Evolutionary conservation across 2,797 vertebrate species (phyloP).

Genomic region (Gymnoscopelus microlampas): DNA sequence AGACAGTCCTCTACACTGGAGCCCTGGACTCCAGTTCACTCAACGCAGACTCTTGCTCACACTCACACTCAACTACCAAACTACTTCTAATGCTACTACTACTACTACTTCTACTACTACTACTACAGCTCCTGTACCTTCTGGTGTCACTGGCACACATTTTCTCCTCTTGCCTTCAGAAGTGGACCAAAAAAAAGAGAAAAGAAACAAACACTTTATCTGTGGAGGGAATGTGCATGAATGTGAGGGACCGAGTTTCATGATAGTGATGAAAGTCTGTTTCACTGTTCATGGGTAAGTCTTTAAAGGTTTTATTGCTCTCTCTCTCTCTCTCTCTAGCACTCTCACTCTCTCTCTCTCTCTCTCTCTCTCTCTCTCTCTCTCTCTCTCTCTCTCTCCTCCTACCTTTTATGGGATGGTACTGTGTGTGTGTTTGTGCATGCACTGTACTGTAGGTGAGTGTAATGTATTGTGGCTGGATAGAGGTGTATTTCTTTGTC

Average conservation of each 20-base stretch:
- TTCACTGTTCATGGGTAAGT: constrained; percentile 90
- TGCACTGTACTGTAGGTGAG: constrained; percentile 22
- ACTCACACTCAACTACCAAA: constrained; percentile 49
- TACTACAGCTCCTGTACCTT: constrained; percentile 57
- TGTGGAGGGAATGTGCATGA: constrained; percentile 50
- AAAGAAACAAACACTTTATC: constrained; percentile 34
- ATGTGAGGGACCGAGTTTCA: constrained; percentile 39
- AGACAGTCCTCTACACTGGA: constrained; percentile 86
- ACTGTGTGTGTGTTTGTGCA: constrained; percentile 12
- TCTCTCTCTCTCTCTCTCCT: neutral
- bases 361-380: constrained; percentile 8
- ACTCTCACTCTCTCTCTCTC: neutral
- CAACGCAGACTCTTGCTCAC: constrained; percentile 23
- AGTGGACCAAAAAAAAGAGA: constrained; percentile 52
- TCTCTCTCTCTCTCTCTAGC: constrained; percentile 13
- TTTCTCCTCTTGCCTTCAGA: constrained; percentile 53
- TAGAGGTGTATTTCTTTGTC: neutral
- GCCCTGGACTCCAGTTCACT: constrained; percentile 73
- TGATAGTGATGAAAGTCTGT: constrained; percentile 62
- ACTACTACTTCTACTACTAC: constrained; percentile 29
- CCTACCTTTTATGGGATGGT: constrained; percentile 35
- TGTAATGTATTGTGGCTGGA: constrained; percentile 28
- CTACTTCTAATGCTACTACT: constrained; percentile 31
- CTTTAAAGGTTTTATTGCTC: constrained; percentile 72
- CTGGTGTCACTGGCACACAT: constrained; percentile 51